Evolutionary conservation across 1,140 invertebrate genomes (phyloP), one percentile per base, ranked within the genome.

Genomic region (Drosophila funebris): DNA sequence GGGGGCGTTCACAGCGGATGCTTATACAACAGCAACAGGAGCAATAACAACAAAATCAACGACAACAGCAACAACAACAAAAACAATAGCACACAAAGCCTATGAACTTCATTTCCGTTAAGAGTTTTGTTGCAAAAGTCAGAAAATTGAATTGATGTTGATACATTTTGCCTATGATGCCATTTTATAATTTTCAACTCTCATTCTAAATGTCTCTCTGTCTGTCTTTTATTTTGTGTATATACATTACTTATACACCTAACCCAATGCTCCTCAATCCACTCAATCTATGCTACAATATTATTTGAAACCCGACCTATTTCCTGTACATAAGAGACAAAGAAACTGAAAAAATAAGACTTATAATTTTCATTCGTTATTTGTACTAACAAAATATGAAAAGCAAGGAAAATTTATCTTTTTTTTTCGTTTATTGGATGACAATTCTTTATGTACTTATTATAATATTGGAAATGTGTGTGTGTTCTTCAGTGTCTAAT

Each of bases 101-200:
- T 53, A 62, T 82, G 76, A 82, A 85, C 78, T 90, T 91, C 90
- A 91, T 91, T 91, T 91, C 90, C 90, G 90, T 91, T 91, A 91
- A 91, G 76, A 88, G 76, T 81, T 89, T 91, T 91, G 90, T 91
- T 91, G 90, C 74, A 73, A 76, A 76, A 73, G 76, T 75, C 80
- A 91, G 80, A 88, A 81, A 71, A 90, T 81, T 90, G 76, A 88
- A 88, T 88, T 88, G 85, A 88, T 88, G 83, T 90, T 87, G 77
- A 87, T 90, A 90, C 85, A 78, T 90, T 89, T 91, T 91, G 84
- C 90, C 90, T 91, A 91, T 91, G 89, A 91, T 82, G 80, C 74
- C 73, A 87, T 78, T 76, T 87, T 87, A 88, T 87, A 78, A 88
- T 87, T 87, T 88, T 48, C 53, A 46, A 81, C 77, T 81, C 62